Evolutionary conservation across 2,113 vertebrate genomes (phyloP).

Genomic region (Oenanthe oenanthe): DNA sequence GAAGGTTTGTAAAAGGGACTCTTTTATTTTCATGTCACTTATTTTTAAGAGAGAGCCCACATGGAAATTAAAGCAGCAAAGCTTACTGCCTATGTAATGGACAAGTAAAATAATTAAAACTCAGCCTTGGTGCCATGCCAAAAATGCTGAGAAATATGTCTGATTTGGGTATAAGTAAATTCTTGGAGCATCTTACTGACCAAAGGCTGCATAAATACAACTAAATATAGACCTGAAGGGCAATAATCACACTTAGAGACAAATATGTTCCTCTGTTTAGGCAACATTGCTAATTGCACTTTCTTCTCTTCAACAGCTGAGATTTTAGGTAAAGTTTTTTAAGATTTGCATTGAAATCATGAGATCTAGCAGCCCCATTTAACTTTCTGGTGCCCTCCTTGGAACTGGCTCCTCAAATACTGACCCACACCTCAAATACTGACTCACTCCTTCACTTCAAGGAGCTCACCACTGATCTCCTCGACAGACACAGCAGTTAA

Average conservation of each 20-base stretch:
- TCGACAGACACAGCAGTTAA: accelerated
- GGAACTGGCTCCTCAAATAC: background rate
- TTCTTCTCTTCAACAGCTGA: background rate
- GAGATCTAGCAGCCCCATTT: background rate
- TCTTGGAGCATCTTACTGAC: background rate
- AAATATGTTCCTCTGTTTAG: background rate
- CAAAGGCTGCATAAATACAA: background rate
- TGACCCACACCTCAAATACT: background rate
- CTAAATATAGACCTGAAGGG: background rate
- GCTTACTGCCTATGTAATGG: background rate
- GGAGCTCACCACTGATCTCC: background rate
- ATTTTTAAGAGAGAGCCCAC: background rate
- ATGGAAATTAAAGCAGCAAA: background rate
- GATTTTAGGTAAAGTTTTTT: background rate
- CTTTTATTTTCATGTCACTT: background rate
- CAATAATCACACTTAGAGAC: background rate
- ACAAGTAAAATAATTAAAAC: background rate
- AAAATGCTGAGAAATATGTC: background rate
- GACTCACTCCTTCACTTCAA: background rate
- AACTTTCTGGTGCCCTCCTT: background rate
- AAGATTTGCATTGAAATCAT: background rate
- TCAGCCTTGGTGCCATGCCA: background rate
- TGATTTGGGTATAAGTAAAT: background rate
- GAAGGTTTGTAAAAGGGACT: background rate
- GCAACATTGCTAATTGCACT: background rate